Evolutionary conservation across 2,888 invertebrate species (phyloP).

Genomic region (Drosophila testacea): DNA sequence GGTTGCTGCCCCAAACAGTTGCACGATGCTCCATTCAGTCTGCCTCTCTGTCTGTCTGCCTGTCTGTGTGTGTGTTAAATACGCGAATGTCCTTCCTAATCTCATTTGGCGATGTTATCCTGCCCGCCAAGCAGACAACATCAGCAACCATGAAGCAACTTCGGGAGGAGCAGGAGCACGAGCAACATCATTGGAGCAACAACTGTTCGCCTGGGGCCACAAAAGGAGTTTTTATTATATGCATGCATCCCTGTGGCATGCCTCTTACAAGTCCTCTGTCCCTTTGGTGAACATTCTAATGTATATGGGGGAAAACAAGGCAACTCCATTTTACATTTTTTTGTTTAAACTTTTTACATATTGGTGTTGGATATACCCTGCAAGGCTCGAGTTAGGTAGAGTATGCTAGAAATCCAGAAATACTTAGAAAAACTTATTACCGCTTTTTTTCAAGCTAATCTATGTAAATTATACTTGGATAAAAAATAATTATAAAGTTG

Average conservation of each 20-base stretch:
- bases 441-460: no score
- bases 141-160: slow-evolving; percentile 31
- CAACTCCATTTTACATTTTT: slow-evolving; percentile 64
- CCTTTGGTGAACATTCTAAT: slow-evolving; percentile 17
- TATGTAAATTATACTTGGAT: no score
- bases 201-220: slow-evolving; percentile 42
- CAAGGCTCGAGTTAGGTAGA: background rate
- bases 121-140: slow-evolving; percentile 57
- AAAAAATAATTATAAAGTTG: no score
- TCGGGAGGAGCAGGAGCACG: slow-evolving; percentile 26
- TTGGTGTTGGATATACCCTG: slow-evolving; percentile 56
- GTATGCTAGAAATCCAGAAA: background rate
- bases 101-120: slow-evolving; percentile 80
- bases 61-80: slow-evolving; percentile 70
- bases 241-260: slow-evolving; percentile 9
- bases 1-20: slow-evolving; percentile 43
- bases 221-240: slow-evolving; percentile 48
- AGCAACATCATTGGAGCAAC: slow-evolving; percentile 44
- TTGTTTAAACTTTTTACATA: slow-evolving; percentile 72
- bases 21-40: slow-evolving; percentile 4
- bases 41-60: slow-evolving; percentile 13
- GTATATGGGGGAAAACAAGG: slow-evolving; percentile 43
- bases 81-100: slow-evolving; percentile 83
- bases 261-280: background rate
- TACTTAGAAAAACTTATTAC: no score